Evolutionary conservation across 1,140 invertebrate genomes (phyloP), one percentile per base, ranked within the genome.

Genomic region (Nymphalis io): DNA sequence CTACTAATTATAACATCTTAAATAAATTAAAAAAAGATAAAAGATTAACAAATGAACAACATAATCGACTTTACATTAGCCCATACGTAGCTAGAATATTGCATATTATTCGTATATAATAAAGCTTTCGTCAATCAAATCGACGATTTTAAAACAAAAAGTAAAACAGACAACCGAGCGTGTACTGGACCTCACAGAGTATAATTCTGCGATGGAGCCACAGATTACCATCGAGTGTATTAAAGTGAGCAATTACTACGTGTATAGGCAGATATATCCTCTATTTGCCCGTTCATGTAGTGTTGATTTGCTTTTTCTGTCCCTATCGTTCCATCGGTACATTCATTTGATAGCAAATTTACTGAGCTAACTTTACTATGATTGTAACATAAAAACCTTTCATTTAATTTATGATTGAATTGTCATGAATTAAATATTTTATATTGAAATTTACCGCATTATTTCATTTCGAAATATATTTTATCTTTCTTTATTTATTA

Each of bases 301-400:
- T 61, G 66, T 61, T 61, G 20, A 68, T 68, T 68, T 55, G 60
- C 40, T 60, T 68, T 68, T 46, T 60, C 40, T 61, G 15, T 23
- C 27, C 21, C 55, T 57, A 59, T 44, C 55, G 46, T 33, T 68
- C 23, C 13, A 46, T 46, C 15, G 15, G 15, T n/a, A 16, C n/a
- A 46, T 16, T 46, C n/a, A 46, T 46, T 46, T 62, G 21, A 61
- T 46, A 61, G 60, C 12, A 61, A 27, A 61, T 60, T 61, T 61
- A 61, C 60, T 27, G 60, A 51, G 40, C 44, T 51, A 51, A 51
- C 21, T 38, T 33, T 46, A 46, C 44, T 15, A 46, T 46, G 13
- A 46, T n/a, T 16, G 44, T 46, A 16, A 5, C n/a, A 16, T 46
- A 46, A 16, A 46, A 46, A 46, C 16, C 16, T 46, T 46, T 46